These are phyloP conservation scores for Euwallacea similis DNA, from an alignment of 1,140 invertebrate genomes.

Conservation along the genomic window DNA sequence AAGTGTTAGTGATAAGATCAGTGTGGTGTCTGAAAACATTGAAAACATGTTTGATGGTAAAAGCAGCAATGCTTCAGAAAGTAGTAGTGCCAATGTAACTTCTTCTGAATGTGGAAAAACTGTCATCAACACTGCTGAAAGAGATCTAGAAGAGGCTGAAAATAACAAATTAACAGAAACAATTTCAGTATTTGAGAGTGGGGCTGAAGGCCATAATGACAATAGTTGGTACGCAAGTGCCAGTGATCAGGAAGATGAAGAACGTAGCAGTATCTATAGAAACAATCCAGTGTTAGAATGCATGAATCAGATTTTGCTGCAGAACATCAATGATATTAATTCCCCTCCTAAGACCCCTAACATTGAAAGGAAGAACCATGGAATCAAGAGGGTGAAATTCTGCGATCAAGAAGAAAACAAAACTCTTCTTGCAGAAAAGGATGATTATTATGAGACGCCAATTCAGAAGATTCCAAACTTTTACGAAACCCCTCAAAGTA, in stretches of 20 bases:
- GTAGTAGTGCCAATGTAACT: constrained; percentile 34
- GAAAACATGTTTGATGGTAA: constrained; percentile 51
- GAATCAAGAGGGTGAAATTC: constrained; percentile 52
- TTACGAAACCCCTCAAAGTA: constrained; percentile 63
- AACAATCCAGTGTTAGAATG: constrained; percentile 77
- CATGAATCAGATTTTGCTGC: constrained; percentile 74
- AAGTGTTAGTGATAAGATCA: constrained; percentile 60
- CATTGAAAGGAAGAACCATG: constrained; percentile 46
- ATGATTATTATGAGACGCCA: constrained; percentile 53
- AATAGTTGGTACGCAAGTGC: constrained; percentile 68
- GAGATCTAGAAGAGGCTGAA: constrained; percentile 21
- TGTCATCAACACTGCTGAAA: constrained; percentile 35
- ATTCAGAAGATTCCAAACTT: constrained; percentile 52
- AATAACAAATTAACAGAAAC: constrained; percentile 43
- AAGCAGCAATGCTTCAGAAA: constrained; percentile 29
- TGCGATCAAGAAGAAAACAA: constrained; percentile 49
- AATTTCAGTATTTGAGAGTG: constrained; percentile 52
- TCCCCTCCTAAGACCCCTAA: constrained; percentile 53
- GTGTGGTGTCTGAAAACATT: constrained; percentile 59
- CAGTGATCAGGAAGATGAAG: constrained; percentile 69
- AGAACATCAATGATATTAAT: constrained; percentile 56
- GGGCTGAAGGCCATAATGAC: constrained; percentile 58
- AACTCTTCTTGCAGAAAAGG: constrained; percentile 34
- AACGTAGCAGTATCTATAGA: constrained; percentile 64
- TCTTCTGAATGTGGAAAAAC: constrained; percentile 41